A percentile compares a stretch with the other conserved stretches of the same genome.
These are phyloP conservation scores for Imbricaverruca yamaguchii DNA, from an alignment of 2,888 invertebrate species.

Conservation along the genomic window DNA sequence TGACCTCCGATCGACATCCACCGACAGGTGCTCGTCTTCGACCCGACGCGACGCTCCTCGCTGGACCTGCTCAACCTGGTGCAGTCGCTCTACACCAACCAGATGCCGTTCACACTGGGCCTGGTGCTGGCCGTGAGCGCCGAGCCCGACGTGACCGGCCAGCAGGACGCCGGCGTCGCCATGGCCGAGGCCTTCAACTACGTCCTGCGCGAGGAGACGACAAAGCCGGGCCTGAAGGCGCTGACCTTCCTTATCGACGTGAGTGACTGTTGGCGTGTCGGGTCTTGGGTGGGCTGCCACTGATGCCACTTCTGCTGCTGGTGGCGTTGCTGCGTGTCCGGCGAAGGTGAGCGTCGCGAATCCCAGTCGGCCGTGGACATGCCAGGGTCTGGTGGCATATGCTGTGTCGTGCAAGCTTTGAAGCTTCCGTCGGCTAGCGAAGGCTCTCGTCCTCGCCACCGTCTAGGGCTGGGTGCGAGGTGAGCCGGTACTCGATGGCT, in stretches of 20 bases:
- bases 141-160: constrained; percentile 50
- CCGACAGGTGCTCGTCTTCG: constrained; percentile 37
- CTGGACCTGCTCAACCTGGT: constrained; percentile 72
- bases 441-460: too few relatives aligned
- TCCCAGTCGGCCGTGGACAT: too few relatives aligned
- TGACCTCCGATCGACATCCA: neutral
- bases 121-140: constrained; percentile 53
- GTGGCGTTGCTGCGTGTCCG: too few relatives aligned
- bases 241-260: constrained; percentile 79
- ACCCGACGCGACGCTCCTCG: constrained; percentile 63
- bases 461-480: too few relatives aligned
- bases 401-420: too few relatives aligned
- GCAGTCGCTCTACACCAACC: constrained; percentile 83
- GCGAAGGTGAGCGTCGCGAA: too few relatives aligned
- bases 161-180: constrained; percentile 68
- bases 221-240: constrained; percentile 62
- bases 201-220: constrained; percentile 57
- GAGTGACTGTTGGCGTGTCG: constrained; percentile 35
- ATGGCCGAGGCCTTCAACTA: constrained; percentile 85
- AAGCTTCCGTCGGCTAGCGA: too few relatives aligned
- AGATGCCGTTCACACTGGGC: constrained; percentile 83
- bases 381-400: too few relatives aligned
- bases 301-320: too few relatives aligned
- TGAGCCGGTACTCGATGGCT: too few relatives aligned
- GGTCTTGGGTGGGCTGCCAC: too few relatives aligned